A percentile compares a stretch with the other conserved stretches of the same genome.
Evolutionary conservation across 2,113 vertebrate species (phyloP).

Genomic region (Cavia aperea): DNA sequence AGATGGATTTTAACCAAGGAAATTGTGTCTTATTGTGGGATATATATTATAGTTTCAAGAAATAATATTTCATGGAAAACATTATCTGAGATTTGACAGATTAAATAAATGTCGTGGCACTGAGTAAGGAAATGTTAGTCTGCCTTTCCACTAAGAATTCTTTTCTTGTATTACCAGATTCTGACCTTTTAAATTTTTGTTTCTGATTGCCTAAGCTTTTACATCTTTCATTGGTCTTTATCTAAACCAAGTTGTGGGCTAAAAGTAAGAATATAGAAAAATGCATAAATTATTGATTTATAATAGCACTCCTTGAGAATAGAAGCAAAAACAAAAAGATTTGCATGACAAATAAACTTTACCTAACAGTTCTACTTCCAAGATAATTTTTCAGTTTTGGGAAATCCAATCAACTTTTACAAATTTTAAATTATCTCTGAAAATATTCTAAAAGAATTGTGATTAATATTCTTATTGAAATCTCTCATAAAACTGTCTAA

Average conservation of each 20-base stretch:
- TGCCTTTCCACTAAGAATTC: background rate
- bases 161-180: background rate
- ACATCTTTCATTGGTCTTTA: background rate
- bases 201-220: conserved; percentile 20
- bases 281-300: background rate
- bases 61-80: conserved; percentile 27
- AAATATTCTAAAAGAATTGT: conserved; percentile 25
- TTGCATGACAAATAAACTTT: background rate
- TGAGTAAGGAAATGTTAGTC: background rate
- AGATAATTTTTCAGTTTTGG: background rate
- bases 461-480: background rate
- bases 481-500: background rate
- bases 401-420: background rate
- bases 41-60: background rate
- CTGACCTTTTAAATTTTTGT: background rate
- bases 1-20: conserved; percentile 16
- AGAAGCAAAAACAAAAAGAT: background rate
- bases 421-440: background rate
- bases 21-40: conserved; percentile 39
- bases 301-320: background rate
- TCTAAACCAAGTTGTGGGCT: background rate
- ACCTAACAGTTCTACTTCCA: background rate
- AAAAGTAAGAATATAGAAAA: conserved; percentile 17
- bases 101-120: background rate
- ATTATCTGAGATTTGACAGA: background rate